Base-by-base conservation (phyloP, 2,113 vertebrate species). In the Trochalopteron elliotii region DNA sequence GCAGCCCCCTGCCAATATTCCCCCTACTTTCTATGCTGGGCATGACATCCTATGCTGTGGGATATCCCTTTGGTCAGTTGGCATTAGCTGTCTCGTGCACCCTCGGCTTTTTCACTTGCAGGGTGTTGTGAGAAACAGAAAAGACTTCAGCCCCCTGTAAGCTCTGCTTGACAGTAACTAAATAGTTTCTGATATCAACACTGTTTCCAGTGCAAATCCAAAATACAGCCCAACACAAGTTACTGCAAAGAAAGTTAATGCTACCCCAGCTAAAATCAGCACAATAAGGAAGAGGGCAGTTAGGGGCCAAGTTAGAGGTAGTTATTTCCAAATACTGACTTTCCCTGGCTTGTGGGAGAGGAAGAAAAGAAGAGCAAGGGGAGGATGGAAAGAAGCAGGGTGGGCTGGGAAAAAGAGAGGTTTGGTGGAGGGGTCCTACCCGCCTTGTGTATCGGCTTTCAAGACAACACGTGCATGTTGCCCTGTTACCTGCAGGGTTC, bases 321-420 rank as follows among this genome's bases (percentile, higher is more conserved):
- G 50, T 70, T 76, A 23, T 50, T 89, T 85, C 50, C 10, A 28
- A 24, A 30, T 39, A 30, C 6, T 23, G 3, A 12, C 39, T 50
- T 14, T 74, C 10, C 17, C 8, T 75, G 42, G 22, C 14, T 65
- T 59, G 21, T 22, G 20, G 20, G 45, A 61, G 39, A 81, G n/a
- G 47, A 77, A 50, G 7, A 47, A 30, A 45, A 70, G 45, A 78
- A 28, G 15, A 67, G 8, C 10, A 40, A 12, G 8, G 9, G 5
- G 52, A 35, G 18, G 8, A 47, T 0, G 1, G 33, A 74, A 25
- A 20, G 39, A n/a, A 65, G 30, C 1, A 2, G 39, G 3, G 20
- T 11, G n/a, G 78, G 22, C 6, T 83, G 27, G 44, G 61, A 77
- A 15, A 15, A 69, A 23, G 28, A 84, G 33, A 53, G 22, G 10